A percentile compares a stretch with the other conserved stretches of the same genome.
phyloP scores from a whole-genome alignment of 37 sponge, comb jelly and placozoan genomes.

The Cliona cf. orientalis region DNA sequence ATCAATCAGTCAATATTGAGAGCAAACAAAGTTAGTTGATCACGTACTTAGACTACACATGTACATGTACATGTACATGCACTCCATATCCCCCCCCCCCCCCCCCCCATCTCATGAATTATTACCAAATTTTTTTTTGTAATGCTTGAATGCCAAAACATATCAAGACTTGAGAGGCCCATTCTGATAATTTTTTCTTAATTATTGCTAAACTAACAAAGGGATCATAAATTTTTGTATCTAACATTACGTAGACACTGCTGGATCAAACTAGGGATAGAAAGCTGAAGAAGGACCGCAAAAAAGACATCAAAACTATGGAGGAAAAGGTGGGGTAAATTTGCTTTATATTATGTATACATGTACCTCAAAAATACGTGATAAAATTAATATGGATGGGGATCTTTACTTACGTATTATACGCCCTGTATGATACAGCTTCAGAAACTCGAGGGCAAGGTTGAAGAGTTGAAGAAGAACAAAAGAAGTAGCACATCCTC shows the following conservation, averaged over 20 bases:
- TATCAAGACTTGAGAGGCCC: too few species aligned
- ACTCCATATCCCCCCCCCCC: neutral
- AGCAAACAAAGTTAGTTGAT: slow-evolving; percentile 21
- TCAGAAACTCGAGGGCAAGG: slow-evolving; percentile 38
- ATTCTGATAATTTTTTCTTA: neutral
- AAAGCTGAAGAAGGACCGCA: slow-evolving; percentile 60
- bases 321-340: slow-evolving; percentile 29
- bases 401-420: neutral
- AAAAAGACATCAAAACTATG: slow-evolving; percentile 62
- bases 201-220: too few species aligned
- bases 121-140: neutral
- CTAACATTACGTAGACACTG: slow-evolving; percentile 41
- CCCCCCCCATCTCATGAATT: neutral
- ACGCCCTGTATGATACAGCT: too few species aligned
- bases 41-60: too few species aligned
- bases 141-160: neutral
- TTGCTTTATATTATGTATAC: neutral
- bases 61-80: too few species aligned
- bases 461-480: slow-evolving; percentile 35
- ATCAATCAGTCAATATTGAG: slow-evolving; percentile 57
- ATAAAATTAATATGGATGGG: too few species aligned
- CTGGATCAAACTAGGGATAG: slow-evolving; percentile 48
- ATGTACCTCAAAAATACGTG: neutral
- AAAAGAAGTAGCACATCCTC: slow-evolving; percentile 13
- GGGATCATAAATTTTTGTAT: too few species aligned